Percentiles rank a stretch among this genome's conserved stretches.
Conservation (phyloP, 2,797 vertebrate species). For the Columba guinea region DNA sequence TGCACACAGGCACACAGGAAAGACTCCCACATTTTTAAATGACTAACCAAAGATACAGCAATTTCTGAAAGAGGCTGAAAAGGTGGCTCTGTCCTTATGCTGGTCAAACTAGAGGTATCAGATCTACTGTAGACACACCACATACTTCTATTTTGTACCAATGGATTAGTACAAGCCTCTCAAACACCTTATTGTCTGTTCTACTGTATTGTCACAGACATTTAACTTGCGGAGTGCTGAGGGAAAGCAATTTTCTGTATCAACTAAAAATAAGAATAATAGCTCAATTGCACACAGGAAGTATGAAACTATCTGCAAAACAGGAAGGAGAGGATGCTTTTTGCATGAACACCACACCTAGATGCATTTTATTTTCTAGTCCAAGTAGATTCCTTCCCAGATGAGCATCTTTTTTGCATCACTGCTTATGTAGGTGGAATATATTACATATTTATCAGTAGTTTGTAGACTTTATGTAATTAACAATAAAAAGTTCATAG, state of each 20-base stretch:
- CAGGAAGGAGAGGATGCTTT: conserved; percentile 33
- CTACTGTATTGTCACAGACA: neutral
- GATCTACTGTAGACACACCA: neutral
- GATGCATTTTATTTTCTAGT: neutral
- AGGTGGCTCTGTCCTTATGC: neutral
- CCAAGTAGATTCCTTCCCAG: neutral
- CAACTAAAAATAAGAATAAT: neutral
- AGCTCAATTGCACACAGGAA: neutral
- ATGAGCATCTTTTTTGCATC: neutral
- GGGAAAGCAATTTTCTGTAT: neutral
- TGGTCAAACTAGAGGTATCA: neutral
- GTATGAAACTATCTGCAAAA: conserved; percentile 10
- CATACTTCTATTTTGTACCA: neutral
- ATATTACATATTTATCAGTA: neutral
- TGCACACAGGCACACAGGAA: neutral
- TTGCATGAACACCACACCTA: conserved; percentile 20
- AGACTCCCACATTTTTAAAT: neutral
- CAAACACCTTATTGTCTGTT: neutral
- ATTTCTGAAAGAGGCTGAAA: neutral
- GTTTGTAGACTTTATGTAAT: neutral
- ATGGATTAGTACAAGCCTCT: neutral
- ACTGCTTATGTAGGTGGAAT: conserved; percentile 27
- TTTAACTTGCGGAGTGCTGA: neutral
- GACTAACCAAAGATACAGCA: neutral
- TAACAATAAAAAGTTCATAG: conserved; percentile 7